These are phyloP conservation scores for Gortyna flavago DNA, from an alignment of 2,888 invertebrate species.

Conservation along the genomic window DNA sequence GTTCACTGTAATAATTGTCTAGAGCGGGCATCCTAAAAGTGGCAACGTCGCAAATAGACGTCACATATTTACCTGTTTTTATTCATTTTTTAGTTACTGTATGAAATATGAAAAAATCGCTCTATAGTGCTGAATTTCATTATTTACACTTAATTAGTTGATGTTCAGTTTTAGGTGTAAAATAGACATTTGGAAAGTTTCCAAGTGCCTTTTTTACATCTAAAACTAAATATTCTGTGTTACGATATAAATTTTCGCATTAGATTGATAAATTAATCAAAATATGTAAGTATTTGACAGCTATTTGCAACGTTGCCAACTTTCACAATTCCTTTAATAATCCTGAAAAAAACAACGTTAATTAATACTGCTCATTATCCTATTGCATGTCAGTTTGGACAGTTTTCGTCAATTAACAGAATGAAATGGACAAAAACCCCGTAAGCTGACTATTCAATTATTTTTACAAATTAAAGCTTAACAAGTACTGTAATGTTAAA, in stretches of 20 bases:
- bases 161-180: background rate
- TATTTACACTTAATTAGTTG: too few relatives aligned
- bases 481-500: slow-evolving; percentile 10
- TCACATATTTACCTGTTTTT: background rate
- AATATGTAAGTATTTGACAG: too few relatives aligned
- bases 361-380: background rate
- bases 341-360: background rate
- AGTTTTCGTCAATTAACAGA: background rate
- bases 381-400: background rate
- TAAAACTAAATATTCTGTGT: too few relatives aligned
- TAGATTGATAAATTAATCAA: too few relatives aligned
- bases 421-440: background rate
- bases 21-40: background rate
- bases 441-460: slow-evolving; percentile 16
- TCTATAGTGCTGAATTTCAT: too few relatives aligned
- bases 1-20: background rate
- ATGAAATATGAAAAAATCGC: too few relatives aligned
- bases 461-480: slow-evolving; percentile 8
- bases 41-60: background rate
- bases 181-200: too few relatives aligned
- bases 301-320: background rate
- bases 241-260: too few relatives aligned
- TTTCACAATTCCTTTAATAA: background rate
- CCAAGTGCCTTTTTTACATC: too few relatives aligned
- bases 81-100: too few relatives aligned